A percentile compares a stretch with the other conserved stretches of the same genome.
These are phyloP conservation scores for Lysiphlebus fabarum DNA, from an alignment of 1,140 invertebrate species.

Conservation along the genomic window DNA sequence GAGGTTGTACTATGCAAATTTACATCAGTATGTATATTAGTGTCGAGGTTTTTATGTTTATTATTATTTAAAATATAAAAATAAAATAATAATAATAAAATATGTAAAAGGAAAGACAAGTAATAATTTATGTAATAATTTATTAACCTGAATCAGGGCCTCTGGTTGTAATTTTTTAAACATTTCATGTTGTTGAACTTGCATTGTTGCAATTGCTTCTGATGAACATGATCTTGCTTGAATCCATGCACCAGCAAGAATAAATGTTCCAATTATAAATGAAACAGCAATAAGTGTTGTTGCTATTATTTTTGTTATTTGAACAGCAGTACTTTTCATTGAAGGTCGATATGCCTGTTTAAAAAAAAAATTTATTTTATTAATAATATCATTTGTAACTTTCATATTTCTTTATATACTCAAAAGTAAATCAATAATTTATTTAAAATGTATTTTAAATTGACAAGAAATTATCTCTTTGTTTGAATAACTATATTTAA, in stretches of 20 bases:
- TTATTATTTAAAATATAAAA: background rate
- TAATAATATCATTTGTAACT: no score
- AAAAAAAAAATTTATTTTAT: constrained; percentile 12
- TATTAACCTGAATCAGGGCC: constrained; percentile 53
- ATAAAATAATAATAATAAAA: background rate
- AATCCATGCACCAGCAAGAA: constrained; percentile 77
- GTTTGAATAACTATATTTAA: no score
- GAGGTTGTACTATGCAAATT: no score
- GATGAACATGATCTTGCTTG: constrained; percentile 67
- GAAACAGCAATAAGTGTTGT: constrained; percentile 74
- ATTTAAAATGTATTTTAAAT: no score
- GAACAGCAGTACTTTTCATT: constrained; percentile 66
- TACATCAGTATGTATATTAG: background rate
- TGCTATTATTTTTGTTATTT: constrained; percentile 76
- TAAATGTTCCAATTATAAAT: constrained; percentile 73
- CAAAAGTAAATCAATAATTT: no score
- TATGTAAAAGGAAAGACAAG: background rate
- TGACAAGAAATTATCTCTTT: no score
- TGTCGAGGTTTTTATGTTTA: background rate
- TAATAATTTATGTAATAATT: constrained; percentile 2
- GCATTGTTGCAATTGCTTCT: constrained; percentile 46
- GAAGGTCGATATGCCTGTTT: constrained; percentile 73
- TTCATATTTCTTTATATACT: no score
- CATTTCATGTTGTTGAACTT: constrained; percentile 50
- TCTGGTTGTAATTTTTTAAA: constrained; percentile 56